These are phyloP conservation scores for Pristionchus fissidentatus DNA, from an alignment of 2,888 invertebrate genomes.

Conservation along the genomic window DNA sequence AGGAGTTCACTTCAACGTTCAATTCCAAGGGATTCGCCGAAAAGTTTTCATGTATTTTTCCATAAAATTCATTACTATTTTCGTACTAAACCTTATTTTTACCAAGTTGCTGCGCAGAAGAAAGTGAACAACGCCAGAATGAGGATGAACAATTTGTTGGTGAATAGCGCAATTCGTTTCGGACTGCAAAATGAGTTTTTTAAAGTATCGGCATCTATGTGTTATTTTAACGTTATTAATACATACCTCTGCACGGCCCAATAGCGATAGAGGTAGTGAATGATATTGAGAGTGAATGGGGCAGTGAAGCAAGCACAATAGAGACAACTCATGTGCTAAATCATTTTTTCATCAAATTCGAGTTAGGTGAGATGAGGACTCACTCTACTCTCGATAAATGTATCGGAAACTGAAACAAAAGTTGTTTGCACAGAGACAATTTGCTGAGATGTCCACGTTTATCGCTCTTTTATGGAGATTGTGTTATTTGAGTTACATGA, in stretches of 20 bases:
- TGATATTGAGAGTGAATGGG: not conserved
- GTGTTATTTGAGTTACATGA: not conserved
- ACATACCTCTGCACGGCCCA: not conserved
- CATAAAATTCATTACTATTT: not conserved
- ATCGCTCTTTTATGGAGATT: not conserved
- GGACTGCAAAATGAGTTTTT: not conserved
- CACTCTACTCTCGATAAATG: not conserved
- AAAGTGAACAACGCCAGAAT: not conserved
- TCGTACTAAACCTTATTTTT: too few species aligned
- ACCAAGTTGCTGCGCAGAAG: not conserved
- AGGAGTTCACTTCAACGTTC: too few species aligned
- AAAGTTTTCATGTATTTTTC: not conserved
- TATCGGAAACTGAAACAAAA: not conserved
- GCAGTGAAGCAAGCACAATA: not conserved
- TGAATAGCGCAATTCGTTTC: not conserved
- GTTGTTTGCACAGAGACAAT: not conserved
- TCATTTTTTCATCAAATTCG: not conserved
- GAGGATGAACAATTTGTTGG: not conserved
- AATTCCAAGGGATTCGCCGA: too few species aligned
- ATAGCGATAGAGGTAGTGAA: not conserved
- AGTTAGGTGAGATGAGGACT: too few species aligned
- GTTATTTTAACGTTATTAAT: too few species aligned
- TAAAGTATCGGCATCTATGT: too few species aligned
- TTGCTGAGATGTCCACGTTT: not conserved
- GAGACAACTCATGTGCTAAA: not conserved